Base-by-base conservation (phyloP, 2,888 invertebrate genomes). In the Pandemis cinnamomeana region DNA sequence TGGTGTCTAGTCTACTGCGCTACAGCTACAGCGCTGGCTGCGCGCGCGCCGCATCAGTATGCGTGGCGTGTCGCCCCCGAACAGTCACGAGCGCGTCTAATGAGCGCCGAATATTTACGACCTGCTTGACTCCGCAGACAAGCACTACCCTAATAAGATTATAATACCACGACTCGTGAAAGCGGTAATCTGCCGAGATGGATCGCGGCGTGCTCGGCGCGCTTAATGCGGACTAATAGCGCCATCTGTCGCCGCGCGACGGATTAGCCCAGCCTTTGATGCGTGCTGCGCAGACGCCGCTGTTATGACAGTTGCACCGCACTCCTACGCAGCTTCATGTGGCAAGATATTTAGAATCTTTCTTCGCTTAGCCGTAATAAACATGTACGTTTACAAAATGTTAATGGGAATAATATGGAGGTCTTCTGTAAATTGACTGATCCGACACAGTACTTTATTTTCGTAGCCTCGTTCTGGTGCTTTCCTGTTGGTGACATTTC, bases 61-160 rank as follows among this genome's bases (percentile, higher is more conserved):
- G 71, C 71, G 58, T 10, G 66, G 55, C 51, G 71, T 66, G 64
- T 15, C 36, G 15, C 41, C 8, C n/a, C 51, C 27, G 53, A 68
- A 63, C 62, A 69, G 73, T 73, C 73, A 69, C 73, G 73, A 69
- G 66, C 66, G 66, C 62, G 48, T 66, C 70, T 74, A 74, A 74
- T 74, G 73, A 74, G 73, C 70, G 72, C 73, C 70, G 73, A 74
- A 74, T 74, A 66, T 74, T 74, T 74, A 74, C 73, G 66, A 53
- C 61, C 73, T 66, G 73, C 44, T 70, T 67, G 53, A 66, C 69
- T 70, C 69, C 48, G 42, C 71, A 67, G 68, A 60, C 55, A 55
- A 55, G 20, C 15, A 44, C 67, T 69, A 46, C 53, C 46, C 60
- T 70, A 70, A 70, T 74, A 70, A 74, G 60, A 74, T 70, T 70